Conservation (phyloP, 2,797 vertebrate genomes). For the Thalassophryne amazonica region DNA sequence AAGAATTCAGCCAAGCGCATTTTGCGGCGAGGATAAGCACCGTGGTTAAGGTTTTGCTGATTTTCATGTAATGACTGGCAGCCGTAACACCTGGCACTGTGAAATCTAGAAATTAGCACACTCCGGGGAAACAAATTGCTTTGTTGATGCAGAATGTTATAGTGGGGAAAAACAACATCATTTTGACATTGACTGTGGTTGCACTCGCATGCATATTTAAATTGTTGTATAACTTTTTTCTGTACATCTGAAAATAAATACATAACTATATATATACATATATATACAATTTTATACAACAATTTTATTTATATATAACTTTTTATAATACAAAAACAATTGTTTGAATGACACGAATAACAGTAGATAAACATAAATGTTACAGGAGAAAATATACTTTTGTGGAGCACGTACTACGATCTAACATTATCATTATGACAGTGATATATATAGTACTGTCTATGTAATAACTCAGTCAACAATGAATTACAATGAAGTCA, state of each 20-base stretch:
- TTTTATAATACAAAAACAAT: no score
- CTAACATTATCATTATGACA: no score
- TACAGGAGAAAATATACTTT: no score
- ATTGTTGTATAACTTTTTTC: constrained; percentile 37
- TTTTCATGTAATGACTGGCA: constrained; percentile 74
- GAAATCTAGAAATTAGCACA: constrained; percentile 73
- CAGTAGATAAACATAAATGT: no score
- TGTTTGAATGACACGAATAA: no score
- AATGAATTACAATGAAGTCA: no score
- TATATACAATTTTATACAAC: neutral
- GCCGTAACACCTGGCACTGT: constrained; percentile 72
- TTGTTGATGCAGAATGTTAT: constrained; percentile 69
- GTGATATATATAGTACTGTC: no score
- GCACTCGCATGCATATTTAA: constrained; percentile 15
- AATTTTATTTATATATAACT: no score
- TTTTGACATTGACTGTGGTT: constrained; percentile 34
- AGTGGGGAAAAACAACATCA: constrained; percentile 8
- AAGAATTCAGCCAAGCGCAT: constrained; percentile 48
- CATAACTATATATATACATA: neutral
- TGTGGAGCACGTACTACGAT: no score
- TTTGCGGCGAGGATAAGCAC: constrained; percentile 48
- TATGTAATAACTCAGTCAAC: no score
- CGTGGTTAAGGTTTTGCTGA: constrained; percentile 64
- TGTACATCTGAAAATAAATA: neutral
- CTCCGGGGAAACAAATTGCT: constrained; percentile 72